Evolutionary conservation across 1,140 invertebrate species (phyloP), one percentile per base, ranked within the genome.

Genomic region (Drosophila kurseongensis): DNA sequence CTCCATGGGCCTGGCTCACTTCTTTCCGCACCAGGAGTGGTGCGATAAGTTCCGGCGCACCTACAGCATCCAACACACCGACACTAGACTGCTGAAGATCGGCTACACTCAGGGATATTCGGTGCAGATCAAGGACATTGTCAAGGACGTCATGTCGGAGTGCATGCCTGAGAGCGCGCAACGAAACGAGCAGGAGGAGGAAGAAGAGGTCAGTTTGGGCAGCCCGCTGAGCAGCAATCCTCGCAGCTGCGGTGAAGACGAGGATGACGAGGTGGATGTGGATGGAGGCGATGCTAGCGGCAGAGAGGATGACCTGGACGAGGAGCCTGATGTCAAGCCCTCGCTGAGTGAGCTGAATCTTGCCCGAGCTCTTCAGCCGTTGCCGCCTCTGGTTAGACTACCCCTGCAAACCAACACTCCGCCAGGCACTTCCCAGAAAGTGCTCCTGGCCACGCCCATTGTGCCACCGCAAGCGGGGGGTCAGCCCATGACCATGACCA

Each of bases 11-110:
- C 41, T 92, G 32, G 72, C 71, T 5, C 80, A 91, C 32, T 92
- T 92, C 59, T 92, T 91, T 57, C 91, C 91, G 2, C 84, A 91
- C 59, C 88, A 91, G 60, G 91, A 92, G 16, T 92, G 91, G 91
- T 91, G 90, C 50, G 88, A 91, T 55, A 91, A 91, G 38, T 92
- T 92, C 48, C 76, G 91, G 5, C 44, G 51, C 29, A 91, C 81
- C 7, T 92, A 91, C 62, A 78, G 75, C n/a, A 91, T 92, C 2
- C 56, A 72, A 0, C 73, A 80, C 36, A 84, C 56, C 16, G 88
- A 92, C 27, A 92, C 84, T 0, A 91, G 89, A 55, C 23, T 67
- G 0, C 40, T 92, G 14, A 90, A 86, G 9, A 78, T 92, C 29
- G 91, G 86, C 44, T 90, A 92, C 50, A 75, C 75, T 0, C 88